These are phyloP conservation scores for Montipora capitata DNA, from an alignment of 92 coral and sea anemone genomes.

Conservation along the genomic window DNA sequence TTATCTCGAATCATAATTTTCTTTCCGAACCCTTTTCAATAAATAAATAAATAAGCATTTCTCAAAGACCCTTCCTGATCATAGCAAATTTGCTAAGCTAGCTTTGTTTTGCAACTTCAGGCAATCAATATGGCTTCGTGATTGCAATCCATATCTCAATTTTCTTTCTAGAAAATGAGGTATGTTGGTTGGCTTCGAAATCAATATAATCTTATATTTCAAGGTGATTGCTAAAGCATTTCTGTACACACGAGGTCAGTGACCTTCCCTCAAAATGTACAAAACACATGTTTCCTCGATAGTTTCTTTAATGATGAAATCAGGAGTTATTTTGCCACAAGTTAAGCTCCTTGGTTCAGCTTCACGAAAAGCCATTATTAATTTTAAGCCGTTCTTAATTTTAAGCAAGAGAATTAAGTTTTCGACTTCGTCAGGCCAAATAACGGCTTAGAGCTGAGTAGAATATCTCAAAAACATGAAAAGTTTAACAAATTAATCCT, in stretches of 20 bases:
- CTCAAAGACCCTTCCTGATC: no score
- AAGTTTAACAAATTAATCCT: neutral
- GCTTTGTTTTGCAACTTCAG: neutral
- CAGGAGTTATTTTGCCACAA: neutral
- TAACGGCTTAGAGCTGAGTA: neutral
- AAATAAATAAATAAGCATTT: no score
- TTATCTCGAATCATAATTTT: no score
- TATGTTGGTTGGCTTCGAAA: neutral
- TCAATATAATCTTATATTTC: neutral
- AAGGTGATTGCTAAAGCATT: neutral
- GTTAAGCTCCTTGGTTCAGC: no score
- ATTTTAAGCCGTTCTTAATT: no score
- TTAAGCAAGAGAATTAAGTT: no score
- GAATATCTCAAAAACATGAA: conserved; percentile 9
- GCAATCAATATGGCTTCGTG: neutral
- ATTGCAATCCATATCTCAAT: neutral
- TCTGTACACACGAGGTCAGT: neutral
- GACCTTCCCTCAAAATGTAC: neutral
- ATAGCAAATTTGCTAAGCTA: neutral
- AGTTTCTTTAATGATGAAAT: neutral
- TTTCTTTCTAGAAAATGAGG: neutral
- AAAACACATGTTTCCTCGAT: neutral
- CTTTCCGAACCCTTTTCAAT: no score
- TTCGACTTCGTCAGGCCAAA: no score
- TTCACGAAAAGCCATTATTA: no score